phyloP scores from a whole-genome alignment of 1,140 invertebrate species.

The Cydia fagiglandana region DNA sequence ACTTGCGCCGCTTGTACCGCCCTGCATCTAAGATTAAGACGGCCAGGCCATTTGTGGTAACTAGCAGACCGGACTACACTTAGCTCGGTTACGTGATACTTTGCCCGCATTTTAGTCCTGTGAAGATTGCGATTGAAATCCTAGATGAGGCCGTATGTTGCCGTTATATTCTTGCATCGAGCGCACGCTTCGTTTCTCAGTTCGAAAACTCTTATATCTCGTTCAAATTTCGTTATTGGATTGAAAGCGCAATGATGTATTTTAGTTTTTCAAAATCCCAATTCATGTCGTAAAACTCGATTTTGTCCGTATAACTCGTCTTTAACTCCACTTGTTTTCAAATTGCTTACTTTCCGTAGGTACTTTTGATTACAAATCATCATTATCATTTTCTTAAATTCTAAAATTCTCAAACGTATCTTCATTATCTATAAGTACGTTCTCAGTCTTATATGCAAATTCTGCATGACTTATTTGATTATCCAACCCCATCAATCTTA shows the following conservation, averaged over 20 bases:
- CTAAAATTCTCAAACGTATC: no score
- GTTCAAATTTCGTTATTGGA: no score
- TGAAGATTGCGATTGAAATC: not conserved
- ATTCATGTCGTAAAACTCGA: no score
- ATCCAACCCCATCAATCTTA: no score
- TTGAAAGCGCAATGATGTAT: no score
- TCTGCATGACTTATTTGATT: not conserved
- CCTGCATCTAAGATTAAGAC: conserved; percentile 28
- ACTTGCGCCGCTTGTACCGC: not conserved
- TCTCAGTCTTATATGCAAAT: not conserved
- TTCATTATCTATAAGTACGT: no score
- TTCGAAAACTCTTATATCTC: no score
- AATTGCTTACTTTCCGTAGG: no score
- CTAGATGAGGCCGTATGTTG: not conserved
- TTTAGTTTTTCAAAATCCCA: not conserved
- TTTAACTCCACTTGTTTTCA: not conserved
- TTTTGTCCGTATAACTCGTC: no score
- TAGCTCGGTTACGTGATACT: conserved; percentile 17
- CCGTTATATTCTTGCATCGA: not conserved
- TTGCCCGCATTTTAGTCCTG: conserved; percentile 6
- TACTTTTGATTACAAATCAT: no score
- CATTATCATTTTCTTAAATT: no score
- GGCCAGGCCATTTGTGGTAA: conserved; percentile 22
- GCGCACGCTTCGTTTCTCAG: no score
- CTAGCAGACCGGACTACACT: conserved; percentile 18